Evolutionary conservation across 2,888 invertebrate genomes (phyloP).

Genomic region (Rhopalosiphum nymphaeae): DNA sequence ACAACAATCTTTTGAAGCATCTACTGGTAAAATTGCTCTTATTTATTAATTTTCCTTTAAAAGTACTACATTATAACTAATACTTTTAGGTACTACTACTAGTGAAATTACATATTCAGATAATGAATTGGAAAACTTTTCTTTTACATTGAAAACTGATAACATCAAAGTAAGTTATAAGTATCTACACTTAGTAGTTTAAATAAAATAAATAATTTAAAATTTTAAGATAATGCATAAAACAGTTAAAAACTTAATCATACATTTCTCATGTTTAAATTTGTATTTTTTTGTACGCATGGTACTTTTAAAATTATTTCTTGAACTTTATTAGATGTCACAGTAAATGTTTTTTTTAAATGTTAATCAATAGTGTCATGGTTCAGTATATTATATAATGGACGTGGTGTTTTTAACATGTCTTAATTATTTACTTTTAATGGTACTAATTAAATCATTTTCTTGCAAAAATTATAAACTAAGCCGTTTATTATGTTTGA

Average conservation of each 20-base stretch:
- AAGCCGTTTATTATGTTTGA: no score
- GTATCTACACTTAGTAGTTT: background rate
- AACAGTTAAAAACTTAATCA: background rate
- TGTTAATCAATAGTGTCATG: no score
- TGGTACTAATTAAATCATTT: no score
- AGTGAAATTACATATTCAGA: background rate
- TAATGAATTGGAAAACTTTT: background rate
- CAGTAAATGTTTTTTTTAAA: no score
- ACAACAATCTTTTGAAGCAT: background rate
- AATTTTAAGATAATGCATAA: background rate
- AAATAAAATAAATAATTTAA: background rate
- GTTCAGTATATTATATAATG: no score
- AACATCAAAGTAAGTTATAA: background rate
- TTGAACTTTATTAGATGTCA: no score
- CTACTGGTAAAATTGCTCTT: background rate
- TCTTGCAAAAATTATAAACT: no score
- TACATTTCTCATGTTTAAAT: background rate
- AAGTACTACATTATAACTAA: background rate
- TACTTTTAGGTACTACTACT: background rate
- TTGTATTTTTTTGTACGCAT: background rate
- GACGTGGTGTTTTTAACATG: no score
- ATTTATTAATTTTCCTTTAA: background rate
- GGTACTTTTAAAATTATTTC: no score
- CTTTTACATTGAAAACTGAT: background rate
- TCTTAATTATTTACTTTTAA: no score